Evolutionary conservation across 2,888 invertebrate genomes (phyloP), one percentile per base, ranked within the genome.

Genomic region (Drosophila prostipennis): DNA sequence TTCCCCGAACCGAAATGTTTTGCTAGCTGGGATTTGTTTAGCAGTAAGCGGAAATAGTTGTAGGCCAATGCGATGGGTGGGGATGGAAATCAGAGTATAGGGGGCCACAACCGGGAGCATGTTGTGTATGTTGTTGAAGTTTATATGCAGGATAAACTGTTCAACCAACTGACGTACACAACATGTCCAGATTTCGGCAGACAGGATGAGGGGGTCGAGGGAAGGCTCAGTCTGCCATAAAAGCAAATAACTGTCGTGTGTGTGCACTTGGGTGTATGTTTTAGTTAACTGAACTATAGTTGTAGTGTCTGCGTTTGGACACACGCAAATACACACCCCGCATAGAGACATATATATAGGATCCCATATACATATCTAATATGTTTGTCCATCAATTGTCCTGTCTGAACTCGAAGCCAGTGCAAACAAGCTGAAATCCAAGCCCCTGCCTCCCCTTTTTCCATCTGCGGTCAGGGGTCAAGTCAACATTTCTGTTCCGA

Each of bases 1-100:
- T 85, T 63, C 63, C 60, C 32, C 32, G 56, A 32, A 42, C 40
- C 23, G 40, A 42, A 56, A 68, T 81, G 76, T 80, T 82, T 78
- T 68, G 77, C 67, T 84, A 65, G 73, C 85, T 78, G 78, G 68
- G 86, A 87, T 87, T 83, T 83, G 82, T 87, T 87, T 82, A 67
- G 82, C 82, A 79, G 85, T 79, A 78, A 74, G 65, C 81, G 87
- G 87, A 86, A 81, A 86, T 81, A 81, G 87, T 81, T 81, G 87
- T 78, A 71, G 72, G 67, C 59, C 67, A 63, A 48, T 45, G 48
- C 29, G 58, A 57, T 16, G 29, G 70, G n/a, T n/a, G 68, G 61
- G 59, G 53, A 52, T 67, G 63, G 63, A n/a, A 71, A 75, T 63
- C 32, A 6, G 29, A 10, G 5, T 34, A 7, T 10, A 3, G 16